phyloP scores from a whole-genome alignment of 2,797 vertebrate species.

The Oceanodroma leucorhoa region DNA sequence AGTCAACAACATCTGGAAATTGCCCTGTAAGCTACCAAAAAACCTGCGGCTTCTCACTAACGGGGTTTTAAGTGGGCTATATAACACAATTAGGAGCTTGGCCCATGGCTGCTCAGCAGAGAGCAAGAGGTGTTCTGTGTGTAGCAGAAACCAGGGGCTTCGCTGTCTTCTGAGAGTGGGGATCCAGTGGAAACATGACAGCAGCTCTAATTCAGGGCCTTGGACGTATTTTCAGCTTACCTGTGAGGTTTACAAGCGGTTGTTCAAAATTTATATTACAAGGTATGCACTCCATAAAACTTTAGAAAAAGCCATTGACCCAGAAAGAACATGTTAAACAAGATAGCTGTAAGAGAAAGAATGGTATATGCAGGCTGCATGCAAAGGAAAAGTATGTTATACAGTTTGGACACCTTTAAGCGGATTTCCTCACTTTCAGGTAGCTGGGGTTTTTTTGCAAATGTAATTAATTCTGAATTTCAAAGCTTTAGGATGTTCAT shows the following conservation, averaged over 20 bases:
- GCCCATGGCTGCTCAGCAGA: background rate
- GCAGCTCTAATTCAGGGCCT: background rate
- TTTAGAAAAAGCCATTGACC: background rate
- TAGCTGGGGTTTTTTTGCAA: background rate
- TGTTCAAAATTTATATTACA: background rate
- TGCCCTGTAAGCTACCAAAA: background rate
- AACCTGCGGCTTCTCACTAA: fast-evolving
- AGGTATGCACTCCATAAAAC: background rate
- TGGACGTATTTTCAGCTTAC: background rate
- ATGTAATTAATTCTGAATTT: background rate
- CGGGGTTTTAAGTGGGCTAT: background rate
- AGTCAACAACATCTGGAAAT: background rate
- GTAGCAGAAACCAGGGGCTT: background rate
- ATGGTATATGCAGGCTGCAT: background rate
- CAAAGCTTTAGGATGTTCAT: background rate
- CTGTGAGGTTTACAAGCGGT: background rate
- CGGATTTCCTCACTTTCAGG: background rate
- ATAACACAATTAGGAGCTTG: background rate
- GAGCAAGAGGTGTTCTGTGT: background rate
- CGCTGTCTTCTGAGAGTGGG: fast-evolving
- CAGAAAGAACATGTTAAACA: background rate
- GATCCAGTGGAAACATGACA: background rate
- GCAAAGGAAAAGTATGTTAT: background rate
- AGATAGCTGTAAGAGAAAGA: background rate
- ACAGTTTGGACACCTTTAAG: background rate